Base-by-base conservation (phyloP, 2,797 vertebrate species). In the Propithecus perrieri region DNA sequence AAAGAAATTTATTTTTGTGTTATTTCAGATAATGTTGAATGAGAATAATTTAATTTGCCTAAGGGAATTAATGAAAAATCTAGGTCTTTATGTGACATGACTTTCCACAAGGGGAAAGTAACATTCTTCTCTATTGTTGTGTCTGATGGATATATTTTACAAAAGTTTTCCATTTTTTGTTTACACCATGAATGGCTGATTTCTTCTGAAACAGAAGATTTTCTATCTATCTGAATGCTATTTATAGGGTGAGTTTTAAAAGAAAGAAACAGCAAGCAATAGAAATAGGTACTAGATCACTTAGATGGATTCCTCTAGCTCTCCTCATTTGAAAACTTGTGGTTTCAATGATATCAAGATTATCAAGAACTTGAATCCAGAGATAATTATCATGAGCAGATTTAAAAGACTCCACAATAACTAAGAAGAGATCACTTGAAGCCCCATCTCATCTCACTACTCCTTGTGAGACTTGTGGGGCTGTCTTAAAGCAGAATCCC, bases 1-100 rank as follows among this genome's bases (percentile, higher is more conserved):
- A 76, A 85, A 59, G 17, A n/a, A n/a, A 76, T 75, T 43, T 7
- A 35, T 48, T 84, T 91, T 55, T 94, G 33, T 76, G 89, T 87
- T 69, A 83, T 90, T 88, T 69, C 4, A 57, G 28, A 35, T 63
- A 91, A 67, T 65, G 15, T 86, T 94, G 17, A 95, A 55, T 80
- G 92, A 79, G 14, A 78, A 79, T 92, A 71, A 94, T 88, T 94
- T 75, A 79, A 79, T 84, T 96, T 83, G 55, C 8, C 28, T 65
- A 61, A 76, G 75, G 75, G 53, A 91, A 53, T 80, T 67, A 94
- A 86, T 72, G 28, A 89, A 74, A 71, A 20, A 30, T 88, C 20
- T 91, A 89, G n/a, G 75, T 75, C 5, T 9, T 41, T 53, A 12
- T 35, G 35, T 61, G 35, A 53, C 30, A 59, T 22, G 91, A 28